Base-by-base conservation (phyloP, 2,888 invertebrate genomes). In the Erynnis tages region DNA sequence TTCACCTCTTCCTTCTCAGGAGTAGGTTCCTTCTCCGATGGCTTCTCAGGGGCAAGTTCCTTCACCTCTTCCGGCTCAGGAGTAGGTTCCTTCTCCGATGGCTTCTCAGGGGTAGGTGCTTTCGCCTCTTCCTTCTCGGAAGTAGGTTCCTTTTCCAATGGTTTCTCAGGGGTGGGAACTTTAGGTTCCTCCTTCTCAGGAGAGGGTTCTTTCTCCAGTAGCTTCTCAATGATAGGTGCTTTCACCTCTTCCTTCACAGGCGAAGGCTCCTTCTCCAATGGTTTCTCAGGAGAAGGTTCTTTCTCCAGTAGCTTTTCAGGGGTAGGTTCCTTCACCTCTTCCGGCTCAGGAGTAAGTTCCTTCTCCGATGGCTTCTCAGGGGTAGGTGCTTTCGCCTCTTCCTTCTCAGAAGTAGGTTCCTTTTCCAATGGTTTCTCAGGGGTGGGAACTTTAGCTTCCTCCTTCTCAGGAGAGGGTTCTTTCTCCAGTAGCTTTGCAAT, bases 401-500 rank as follows among this genome's bases (percentile, higher is more conserved):
- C 35, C 11, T 37, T 37, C 10, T 19, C 19, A 10, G 19, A n/a
- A 2, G 35, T 43, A 2, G 44, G 32, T 34, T 40, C 30, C 14
- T 48, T 35, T 13, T 32, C 17, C 11, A 14, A 40, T 35, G 11
- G 21, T 7, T n/a, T 41, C 8, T 3, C 30, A 8, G 43, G 14
- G 8, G 7, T 14, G 3, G 23, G n/a, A n/a, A n/a, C 35, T 11
- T 19, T 19, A 4, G 10, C 10, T 0, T 37, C 35, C 4, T 37
- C 35, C 11, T 37, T 37, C 10, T 19, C 19, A 10, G 19, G 35
- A 0, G 10, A 19, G 5, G 35, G 19, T 5, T 37, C 35, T 11
- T n/a, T 37, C 0, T 44, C 25, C 54, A 55, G 0, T 46, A 34
- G 10, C 32, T 35, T 2, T 4, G 17, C 14, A 5, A 52, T 32